Base-by-base conservation (phyloP, 2,113 vertebrate genomes). In the Thalassoma bifasciatum region DNA sequence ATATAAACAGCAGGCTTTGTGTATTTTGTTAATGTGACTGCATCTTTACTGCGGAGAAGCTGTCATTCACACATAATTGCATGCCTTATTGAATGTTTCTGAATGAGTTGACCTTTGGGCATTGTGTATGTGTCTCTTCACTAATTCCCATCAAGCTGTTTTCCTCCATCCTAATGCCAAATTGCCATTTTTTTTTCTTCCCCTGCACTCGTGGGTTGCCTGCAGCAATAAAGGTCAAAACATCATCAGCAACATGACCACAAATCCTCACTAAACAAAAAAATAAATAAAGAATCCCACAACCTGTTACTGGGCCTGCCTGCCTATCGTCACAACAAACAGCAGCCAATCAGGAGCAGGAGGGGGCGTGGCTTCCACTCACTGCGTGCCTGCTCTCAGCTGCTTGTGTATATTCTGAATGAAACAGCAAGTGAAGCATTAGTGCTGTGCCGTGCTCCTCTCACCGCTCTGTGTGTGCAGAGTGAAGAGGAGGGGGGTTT, bases 311-410 rank as follows among this genome's bases (percentile, higher is more conserved):
- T 50, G 90, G 70, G 89, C 87, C 72, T 83, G 86, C 70, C 79
- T 37, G 83, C 71, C 22, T 92, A 82, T 87, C 86, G 90, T 92
- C 92, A 93, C 94, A 61, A 54, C 53, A 64, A 64, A 70, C 70
- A 19, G 0, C 79, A 88, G 87, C 96, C 96, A 96, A 97, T 97
- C 72, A 68, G 75, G 1, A 37, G 19, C 38, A 24, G 86, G 72
- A 49, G 74, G 90, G 17, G 96, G 96, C 67, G 96, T 95, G 95
- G 95, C 95, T 86, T 77, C 19, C 2, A 5, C 61, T 51, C 34
- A 60, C 90, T 79, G 91, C 77, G 85, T 77, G 92, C 89, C 77
- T 86, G 91, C 87, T 76, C 90, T 75, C 88, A 60, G 72, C 85
- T 85, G 87, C 89, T 74, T 77, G 86, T 86, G 85, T 90, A 86